Base-by-base conservation (phyloP, 2,888 invertebrate genomes). In the Xylophagus ater region DNA sequence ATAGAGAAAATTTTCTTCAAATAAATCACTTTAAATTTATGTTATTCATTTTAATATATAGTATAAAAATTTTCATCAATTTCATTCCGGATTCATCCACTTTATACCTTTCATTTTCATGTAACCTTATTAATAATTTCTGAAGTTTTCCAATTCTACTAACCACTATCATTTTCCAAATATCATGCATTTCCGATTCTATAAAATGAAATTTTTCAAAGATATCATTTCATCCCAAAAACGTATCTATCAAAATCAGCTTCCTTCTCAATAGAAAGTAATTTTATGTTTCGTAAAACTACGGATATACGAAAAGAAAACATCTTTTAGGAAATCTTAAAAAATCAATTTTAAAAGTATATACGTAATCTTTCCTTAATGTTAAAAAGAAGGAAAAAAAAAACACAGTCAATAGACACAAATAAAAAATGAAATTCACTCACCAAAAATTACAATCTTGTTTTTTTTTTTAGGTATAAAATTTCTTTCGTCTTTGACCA, bases 371-470 rank as follows among this genome's bases (percentile, higher is more conserved):
- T n/a, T n/a, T n/a, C n/a, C n/a, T n/a, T n/a, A n/a, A n/a, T n/a
- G n/a, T n/a, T n/a, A n/a, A n/a, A n/a, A n/a, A n/a, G n/a, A n/a
- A n/a, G n/a, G n/a, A n/a, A n/a, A n/a, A n/a, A n/a, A n/a, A n/a
- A n/a, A n/a, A n/a, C n/a, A 37, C 30, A 30, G 12, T 23, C 33
- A 12, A 39, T 26, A 25, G 40, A 43, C 35, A 29, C 36, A 34
- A 42, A 43, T 43, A 40, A 43, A 43, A 43, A 43, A 40, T 43
- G 40, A 40, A 33, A 43, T 43, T 40, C 37, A 40, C 36, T 43
- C 25, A 33, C 33, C 38, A 37, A 34, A 37, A 43, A 40, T 37
- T 36, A 43, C 36, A 40, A 34, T 42, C 37, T 34, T 34, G 12
- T 12, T 19, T 24, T n/a, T 34, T 20, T 19, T 25, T 9, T 33